A percentile compares a stretch with the other conserved stretches of the same genome.
Evolutionary conservation across 2,888 invertebrate genomes (phyloP).

Genomic region (Synergus gifuensis): DNA sequence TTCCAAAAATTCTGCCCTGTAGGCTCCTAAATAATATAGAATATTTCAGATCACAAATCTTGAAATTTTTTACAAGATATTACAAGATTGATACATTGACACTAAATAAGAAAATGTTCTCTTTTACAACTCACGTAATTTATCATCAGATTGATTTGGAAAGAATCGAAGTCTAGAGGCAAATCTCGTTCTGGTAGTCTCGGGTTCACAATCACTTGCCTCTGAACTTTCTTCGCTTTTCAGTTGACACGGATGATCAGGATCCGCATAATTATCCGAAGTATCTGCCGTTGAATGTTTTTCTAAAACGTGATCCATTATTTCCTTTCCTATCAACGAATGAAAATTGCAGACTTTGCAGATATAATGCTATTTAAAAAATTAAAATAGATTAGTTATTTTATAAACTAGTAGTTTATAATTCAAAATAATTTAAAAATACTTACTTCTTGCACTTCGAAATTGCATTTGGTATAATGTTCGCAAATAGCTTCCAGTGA

Average conservation of each 20-base stretch:
- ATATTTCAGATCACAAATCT: background rate
- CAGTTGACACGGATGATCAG: slow-evolving; percentile 48
- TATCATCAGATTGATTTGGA: background rate
- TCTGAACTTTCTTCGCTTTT: slow-evolving; percentile 47
- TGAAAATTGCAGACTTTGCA: slow-evolving; percentile 72
- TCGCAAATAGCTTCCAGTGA: slow-evolving; percentile 65
- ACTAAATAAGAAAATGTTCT: background rate
- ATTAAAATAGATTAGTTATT: slow-evolving; percentile 13
- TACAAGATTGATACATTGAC: background rate
- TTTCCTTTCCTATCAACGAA: slow-evolving; percentile 60
- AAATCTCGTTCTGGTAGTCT: slow-evolving; percentile 10
- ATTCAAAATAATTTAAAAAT: slow-evolving; percentile 13
- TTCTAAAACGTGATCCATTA: slow-evolving; percentile 65
- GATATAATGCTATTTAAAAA: slow-evolving; percentile 61
- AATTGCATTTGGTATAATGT: slow-evolving; percentile 69
- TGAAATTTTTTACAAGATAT: background rate
- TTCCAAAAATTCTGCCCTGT: slow-evolving; percentile 21
- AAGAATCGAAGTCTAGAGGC: slow-evolving; percentile 16
- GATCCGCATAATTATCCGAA: slow-evolving; percentile 46
- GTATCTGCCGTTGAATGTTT: slow-evolving; percentile 60
- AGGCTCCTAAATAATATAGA: background rate
- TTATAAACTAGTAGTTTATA: background rate
- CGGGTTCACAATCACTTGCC: slow-evolving; percentile 51
- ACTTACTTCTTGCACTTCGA: slow-evolving; percentile 61
- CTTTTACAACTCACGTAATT: background rate